These are phyloP conservation scores for Asobara japonica DNA, from an alignment of 1,140 invertebrate species.

Conservation along the genomic window DNA sequence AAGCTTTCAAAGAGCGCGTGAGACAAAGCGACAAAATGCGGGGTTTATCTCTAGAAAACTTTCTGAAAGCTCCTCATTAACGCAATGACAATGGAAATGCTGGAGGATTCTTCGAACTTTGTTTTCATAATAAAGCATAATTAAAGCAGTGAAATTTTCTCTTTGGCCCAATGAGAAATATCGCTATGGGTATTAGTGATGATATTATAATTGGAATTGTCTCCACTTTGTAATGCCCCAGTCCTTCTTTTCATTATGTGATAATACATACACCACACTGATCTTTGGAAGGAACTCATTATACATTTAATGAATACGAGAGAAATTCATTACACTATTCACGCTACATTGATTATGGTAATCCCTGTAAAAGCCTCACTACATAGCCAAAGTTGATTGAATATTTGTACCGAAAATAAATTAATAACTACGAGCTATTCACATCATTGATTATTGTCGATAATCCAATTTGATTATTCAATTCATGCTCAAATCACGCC, in stretches of 20 bases:
- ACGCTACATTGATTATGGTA: no score
- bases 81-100: neutral
- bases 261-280: no score
- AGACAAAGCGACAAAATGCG: neutral
- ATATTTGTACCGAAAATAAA: no score
- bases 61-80: conserved; percentile 4
- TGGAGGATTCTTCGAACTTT: neutral
- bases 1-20: neutral
- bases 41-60: neutral
- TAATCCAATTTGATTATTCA: neutral
- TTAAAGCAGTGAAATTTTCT: neutral
- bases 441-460: neutral
- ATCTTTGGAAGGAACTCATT: no score
- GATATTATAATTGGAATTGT: no score
- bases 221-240: no score
- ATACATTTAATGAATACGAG: no score
- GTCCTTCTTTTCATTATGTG: no score
- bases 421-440: neutral
- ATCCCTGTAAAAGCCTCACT: no score
- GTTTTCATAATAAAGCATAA: neutral
- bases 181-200: neutral
- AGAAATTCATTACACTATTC: no score
- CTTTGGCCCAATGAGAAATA: neutral
- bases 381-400: no score
- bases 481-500: neutral